Percentiles rank a stretch among this genome's conserved stretches.
Evolutionary conservation across 1,140 invertebrate genomes (phyloP).

Genomic region (Amphibalanus amphitrite): DNA sequence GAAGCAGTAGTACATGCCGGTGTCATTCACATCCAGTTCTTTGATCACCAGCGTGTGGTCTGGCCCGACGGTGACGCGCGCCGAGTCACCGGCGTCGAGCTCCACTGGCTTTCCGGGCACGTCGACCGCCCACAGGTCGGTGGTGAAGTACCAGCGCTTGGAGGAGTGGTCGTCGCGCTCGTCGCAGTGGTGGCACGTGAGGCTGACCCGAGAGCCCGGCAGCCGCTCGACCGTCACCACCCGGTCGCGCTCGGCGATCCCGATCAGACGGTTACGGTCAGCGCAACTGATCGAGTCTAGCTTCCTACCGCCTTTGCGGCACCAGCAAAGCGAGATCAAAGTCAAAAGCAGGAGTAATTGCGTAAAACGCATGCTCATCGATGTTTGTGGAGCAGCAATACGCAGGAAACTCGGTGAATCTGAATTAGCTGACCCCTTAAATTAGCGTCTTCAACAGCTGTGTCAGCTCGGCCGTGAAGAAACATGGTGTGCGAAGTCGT

Average conservation of each 20-base stretch:
- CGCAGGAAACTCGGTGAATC: too few relatives aligned
- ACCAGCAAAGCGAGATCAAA: neutral
- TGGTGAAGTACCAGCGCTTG: neutral
- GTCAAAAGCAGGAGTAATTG: neutral
- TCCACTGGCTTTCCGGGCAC: neutral
- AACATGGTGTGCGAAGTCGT: too few relatives aligned
- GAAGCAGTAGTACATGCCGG: conserved; percentile 3
- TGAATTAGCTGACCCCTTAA: too few relatives aligned
- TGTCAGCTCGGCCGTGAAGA: too few relatives aligned
- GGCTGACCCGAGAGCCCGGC: neutral
- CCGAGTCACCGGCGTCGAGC: neutral
- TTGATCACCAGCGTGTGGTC: neutral
- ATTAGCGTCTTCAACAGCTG: too few relatives aligned
- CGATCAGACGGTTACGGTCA: neutral
- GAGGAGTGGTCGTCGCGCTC: neutral
- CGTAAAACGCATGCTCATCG: too few relatives aligned
- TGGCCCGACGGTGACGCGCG: neutral
- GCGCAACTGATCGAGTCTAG: neutral
- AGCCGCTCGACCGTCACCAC: conserved; percentile 1
- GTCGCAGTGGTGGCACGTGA: neutral
- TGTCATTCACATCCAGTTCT: conserved; percentile 1
- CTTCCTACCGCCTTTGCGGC: neutral
- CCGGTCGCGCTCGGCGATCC: conserved; percentile 1
- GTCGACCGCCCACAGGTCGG: neutral
- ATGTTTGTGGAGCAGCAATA: too few relatives aligned